Evolutionary conservation across 1,140 invertebrate genomes (phyloP), one percentile per base, ranked within the genome.

Genomic region (Oscheius sp.): DNA sequence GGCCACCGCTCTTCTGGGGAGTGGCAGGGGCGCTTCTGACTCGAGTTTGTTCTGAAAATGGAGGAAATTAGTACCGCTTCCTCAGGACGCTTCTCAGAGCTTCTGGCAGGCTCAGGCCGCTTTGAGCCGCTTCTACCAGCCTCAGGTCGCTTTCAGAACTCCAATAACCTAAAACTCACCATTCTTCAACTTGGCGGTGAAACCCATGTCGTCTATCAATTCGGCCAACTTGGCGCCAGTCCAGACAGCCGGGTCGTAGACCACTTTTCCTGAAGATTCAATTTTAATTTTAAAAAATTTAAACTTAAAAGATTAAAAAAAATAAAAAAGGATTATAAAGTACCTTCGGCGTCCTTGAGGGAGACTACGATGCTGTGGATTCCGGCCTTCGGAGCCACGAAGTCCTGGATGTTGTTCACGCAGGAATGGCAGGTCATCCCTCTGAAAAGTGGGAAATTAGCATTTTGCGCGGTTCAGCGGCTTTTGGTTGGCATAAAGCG

Each of bases 341-440:
- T 4, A 73, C 72, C 74, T 36, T 70, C 38, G 18, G 36, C 61
- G 70, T 76, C 64, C 26, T 55, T 52, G 13, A 76, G 49, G 15
- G 61, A 78, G 32, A 76, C 74, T 31, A 67, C 52, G 31, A 67
- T 70, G 3, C 36, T 62, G 0, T 32, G 13, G 42, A 75, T 70
- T 26, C 61, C 72, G 0, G n/a, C 49, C 36, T 68, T 78, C 13
- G 95, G 94, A 36, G 68, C 75, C 59, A 77, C 49, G 13, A 34
- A 71, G 42, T 76, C 88, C 55, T 98, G 95, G 73, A 98, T 97
- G 35, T 93, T 92, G 34, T 90, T 89, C 2, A 97, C 93, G 87
- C 94, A 97, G 7, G 93, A 94, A 23, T 91, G 92, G 86, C 94
- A 97, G 0, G 94, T 97, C 94, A 98, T 97, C 28, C 95, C 80